Evolutionary conservation across 2,113 vertebrate genomes (phyloP).

Genomic region (Dipodomys spectabilis): DNA sequence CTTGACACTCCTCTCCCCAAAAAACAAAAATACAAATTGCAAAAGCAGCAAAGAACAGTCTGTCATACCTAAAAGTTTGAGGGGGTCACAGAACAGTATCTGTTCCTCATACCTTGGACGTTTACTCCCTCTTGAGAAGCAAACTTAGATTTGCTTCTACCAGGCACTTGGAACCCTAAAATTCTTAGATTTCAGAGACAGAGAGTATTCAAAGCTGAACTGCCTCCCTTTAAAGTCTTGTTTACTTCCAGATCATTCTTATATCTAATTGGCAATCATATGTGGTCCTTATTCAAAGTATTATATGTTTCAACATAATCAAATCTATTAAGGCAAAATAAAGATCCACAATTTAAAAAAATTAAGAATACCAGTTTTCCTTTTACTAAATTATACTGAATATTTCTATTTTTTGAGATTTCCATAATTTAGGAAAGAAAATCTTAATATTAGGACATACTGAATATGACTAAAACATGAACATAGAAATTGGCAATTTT

Average conservation of each 20-base stretch:
- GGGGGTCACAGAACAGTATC: too few relatives aligned
- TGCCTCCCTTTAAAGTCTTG: not conserved
- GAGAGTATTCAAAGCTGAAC: not conserved
- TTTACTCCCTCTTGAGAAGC: not conserved
- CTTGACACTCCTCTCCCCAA: not conserved
- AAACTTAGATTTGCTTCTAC: conserved; percentile 29
- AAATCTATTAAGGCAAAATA: conserved; percentile 46
- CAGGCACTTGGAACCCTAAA: conserved; percentile 8
- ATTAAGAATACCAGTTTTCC: conserved; percentile 1
- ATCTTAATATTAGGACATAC: not conserved
- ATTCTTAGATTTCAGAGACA: not conserved
- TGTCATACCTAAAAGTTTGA: too few relatives aligned
- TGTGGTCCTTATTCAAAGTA: not conserved
- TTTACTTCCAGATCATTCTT: not conserved
- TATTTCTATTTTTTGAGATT: conserved; percentile 32
- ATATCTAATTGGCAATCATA: not conserved
- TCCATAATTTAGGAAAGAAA: conserved; percentile 46
- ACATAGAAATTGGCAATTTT: conserved; percentile 33
- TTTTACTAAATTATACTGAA: conserved; percentile 35
- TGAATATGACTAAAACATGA: conserved; percentile 5
- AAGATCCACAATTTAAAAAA: conserved; percentile 51
- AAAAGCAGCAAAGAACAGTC: too few relatives aligned
- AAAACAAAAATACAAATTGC: not conserved
- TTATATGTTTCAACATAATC: not conserved
- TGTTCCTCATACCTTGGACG: not conserved